Conservation (phyloP, 1,140 invertebrate genomes). For the Triops longicaudatus region DNA sequence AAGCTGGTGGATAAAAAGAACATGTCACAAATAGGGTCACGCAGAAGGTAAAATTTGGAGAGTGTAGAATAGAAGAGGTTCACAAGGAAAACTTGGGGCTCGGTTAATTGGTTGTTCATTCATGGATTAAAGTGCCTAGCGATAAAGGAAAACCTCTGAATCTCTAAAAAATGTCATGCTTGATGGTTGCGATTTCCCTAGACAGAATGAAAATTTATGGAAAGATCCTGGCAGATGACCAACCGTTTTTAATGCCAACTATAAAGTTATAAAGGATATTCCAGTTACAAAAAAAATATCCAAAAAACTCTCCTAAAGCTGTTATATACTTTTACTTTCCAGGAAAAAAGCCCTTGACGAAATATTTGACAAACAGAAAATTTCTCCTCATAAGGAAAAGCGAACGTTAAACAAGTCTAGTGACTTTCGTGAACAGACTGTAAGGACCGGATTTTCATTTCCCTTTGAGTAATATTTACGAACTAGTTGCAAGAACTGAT, state of each 20-base stretch:
- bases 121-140: not conserved
- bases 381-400: conserved; percentile 5
- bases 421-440: not conserved
- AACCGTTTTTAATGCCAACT: not conserved
- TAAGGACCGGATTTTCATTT: not conserved
- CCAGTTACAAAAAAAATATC: not conserved
- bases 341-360: not conserved
- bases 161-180: not conserved
- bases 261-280: not conserved
- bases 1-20: not conserved
- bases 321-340: not conserved
- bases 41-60: not conserved
- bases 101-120: not conserved
- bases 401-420: not conserved
- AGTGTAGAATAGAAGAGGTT: not conserved
- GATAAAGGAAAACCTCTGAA: not conserved
- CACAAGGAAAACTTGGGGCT: not conserved
- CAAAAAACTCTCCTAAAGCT: not conserved
- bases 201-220: not conserved
- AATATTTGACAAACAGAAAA: not conserved
- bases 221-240: not conserved
- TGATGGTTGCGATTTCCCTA: not conserved
- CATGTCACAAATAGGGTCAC: not conserved
- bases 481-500: too few relatives aligned
- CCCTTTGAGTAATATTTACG: not conserved